phyloP scores from a whole-genome alignment of 2,888 invertebrate species.

The Coelopa pilipes region DNA sequence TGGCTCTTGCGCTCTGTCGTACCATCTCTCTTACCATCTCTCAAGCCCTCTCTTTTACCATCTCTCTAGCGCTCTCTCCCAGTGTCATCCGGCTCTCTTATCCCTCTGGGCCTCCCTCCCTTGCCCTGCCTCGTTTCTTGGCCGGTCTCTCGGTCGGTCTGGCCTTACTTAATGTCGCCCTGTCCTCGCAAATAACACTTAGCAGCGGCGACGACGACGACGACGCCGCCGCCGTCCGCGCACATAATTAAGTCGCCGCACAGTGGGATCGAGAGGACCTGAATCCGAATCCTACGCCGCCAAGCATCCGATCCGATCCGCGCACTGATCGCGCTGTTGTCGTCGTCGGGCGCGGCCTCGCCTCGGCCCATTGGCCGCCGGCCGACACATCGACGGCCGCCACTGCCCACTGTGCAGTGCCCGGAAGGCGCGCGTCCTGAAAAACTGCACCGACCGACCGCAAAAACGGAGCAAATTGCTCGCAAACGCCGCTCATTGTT shows the following conservation, averaged over 20 bases:
- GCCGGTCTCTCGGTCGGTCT: constrained; percentile 9
- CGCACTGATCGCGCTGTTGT: too few species aligned
- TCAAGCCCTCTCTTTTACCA: neutral
- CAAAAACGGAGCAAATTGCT: constrained; percentile 30
- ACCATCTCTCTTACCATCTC: neutral
- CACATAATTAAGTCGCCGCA: constrained; percentile 22
- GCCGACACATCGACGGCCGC: too few species aligned
- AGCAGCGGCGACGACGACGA: constrained; percentile 13
- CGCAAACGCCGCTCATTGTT: constrained; percentile 26
- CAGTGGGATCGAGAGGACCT: constrained; percentile 22
- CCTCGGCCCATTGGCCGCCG: neutral
- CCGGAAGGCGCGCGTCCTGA: neutral
- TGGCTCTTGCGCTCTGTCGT: neutral
- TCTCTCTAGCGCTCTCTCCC: neutral
- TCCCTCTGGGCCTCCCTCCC: neutral
- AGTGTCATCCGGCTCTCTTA: too few species aligned
- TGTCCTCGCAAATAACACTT: constrained; percentile 25
- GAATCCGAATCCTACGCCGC: too few species aligned
- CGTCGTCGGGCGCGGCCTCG: too few species aligned
- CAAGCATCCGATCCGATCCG: too few species aligned
- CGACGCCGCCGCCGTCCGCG: constrained; percentile 12
- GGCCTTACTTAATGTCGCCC: neutral
- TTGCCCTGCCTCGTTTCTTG: neutral
- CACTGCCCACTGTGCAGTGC: constrained; percentile 8
- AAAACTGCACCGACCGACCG: constrained; percentile 27